Evolutionary conservation across 92 coral and sea anemone species (phyloP).

Genomic region (Phenganax subtilis): DNA sequence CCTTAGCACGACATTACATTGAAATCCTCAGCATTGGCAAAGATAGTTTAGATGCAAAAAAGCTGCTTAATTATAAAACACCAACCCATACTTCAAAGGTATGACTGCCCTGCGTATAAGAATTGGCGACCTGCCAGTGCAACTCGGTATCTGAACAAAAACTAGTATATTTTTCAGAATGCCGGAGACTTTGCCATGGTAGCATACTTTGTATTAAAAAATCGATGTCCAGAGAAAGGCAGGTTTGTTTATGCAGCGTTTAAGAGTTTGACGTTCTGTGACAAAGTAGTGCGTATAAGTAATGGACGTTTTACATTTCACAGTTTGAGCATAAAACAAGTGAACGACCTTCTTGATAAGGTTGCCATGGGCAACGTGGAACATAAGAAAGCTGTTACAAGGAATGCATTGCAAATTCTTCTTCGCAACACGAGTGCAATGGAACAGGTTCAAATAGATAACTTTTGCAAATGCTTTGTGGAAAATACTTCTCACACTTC

Average conservation of each 20-base stretch:
- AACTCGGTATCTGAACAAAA: not conserved
- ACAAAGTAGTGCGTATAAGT: conserved; percentile 21
- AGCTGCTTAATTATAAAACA: conserved; percentile 76
- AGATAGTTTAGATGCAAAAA: conserved; percentile 85
- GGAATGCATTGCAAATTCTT: conserved; percentile 68
- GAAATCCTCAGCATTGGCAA: conserved; percentile 88
- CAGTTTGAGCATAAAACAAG: conserved; percentile 65
- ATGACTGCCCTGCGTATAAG: not conserved
- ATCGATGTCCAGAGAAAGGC: conserved; percentile 87
- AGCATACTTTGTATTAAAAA: conserved; percentile 89
- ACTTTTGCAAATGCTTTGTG: not conserved
- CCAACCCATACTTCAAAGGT: conserved; percentile 89
- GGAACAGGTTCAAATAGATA: conserved; percentile 63
- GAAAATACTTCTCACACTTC: not conserved
- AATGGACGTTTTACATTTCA: conserved; percentile 9
- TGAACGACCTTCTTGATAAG: conserved; percentile 72
- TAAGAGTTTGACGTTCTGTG: not conserved
- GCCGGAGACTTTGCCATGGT: conserved; percentile 97
- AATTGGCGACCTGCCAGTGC: not conserved
- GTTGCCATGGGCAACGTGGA: conserved; percentile 81
- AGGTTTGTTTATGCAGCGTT: conserved; percentile 47
- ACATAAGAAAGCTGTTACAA: conserved; percentile 71
- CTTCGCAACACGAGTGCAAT: conserved; percentile 86
- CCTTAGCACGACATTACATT: conserved; percentile 81
- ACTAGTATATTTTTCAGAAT: conserved; percentile 51